phyloP scores from a whole-genome alignment of 2,888 invertebrate genomes.

The Bombylius major region DNA sequence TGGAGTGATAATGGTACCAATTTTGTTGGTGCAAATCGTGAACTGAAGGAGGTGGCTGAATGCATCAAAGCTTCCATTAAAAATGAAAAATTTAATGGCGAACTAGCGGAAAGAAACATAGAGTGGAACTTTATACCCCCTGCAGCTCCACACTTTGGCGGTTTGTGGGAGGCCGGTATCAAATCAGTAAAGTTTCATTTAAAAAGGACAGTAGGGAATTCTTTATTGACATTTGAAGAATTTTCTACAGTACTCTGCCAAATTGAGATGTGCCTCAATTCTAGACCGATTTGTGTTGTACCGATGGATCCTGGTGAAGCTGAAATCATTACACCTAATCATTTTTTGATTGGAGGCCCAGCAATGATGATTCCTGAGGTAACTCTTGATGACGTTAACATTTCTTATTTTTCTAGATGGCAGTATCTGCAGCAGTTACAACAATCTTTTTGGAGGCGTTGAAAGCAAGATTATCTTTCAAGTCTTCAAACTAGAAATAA shows the following conservation, averaged over 20 bases:
- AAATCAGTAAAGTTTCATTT: slow-evolving; percentile 3
- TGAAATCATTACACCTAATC: slow-evolving; percentile 1
- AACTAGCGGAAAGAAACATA: too few relatives aligned
- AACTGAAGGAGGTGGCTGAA: neutral
- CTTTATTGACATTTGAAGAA: slow-evolving; percentile 13
- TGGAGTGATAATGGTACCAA: slow-evolving; percentile 1
- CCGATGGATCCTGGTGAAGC: neutral
- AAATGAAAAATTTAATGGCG: too few relatives aligned
- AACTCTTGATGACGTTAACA: too few relatives aligned
- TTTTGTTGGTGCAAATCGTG: too few relatives aligned
- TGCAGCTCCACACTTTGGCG: slow-evolving; percentile 1
- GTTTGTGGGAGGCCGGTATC: slow-evolving; percentile 1
- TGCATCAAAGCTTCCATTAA: too few relatives aligned
- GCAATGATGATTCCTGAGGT: neutral
- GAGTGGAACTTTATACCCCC: slow-evolving; percentile 2
- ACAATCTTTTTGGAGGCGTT: too few relatives aligned
- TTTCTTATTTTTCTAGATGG: too few relatives aligned
- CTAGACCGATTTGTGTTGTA: neutral
- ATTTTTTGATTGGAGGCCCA: neutral
- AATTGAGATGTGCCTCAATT: too few relatives aligned
- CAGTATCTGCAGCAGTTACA: too few relatives aligned
- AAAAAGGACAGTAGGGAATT: neutral
- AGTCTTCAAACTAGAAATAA: too few relatives aligned
- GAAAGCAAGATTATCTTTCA: too few relatives aligned
- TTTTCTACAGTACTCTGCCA: slow-evolving; percentile 16